Percentiles rank a stretch among this genome's conserved stretches.
These are phyloP conservation scores for Acromyrmex charruanus DNA, from an alignment of 1,140 invertebrate genomes.

Conservation along the genomic window DNA sequence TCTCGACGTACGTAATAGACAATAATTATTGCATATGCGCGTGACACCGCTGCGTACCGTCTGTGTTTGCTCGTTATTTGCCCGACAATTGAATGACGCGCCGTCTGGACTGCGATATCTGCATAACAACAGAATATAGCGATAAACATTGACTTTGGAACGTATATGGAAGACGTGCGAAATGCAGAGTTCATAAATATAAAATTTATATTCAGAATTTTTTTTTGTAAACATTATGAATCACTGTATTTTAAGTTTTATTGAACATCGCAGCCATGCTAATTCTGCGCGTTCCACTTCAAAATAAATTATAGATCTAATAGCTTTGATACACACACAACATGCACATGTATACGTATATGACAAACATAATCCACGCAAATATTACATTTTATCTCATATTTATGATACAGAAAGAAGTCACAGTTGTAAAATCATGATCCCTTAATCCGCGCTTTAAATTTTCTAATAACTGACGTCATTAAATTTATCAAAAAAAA, in stretches of 20 bases:
- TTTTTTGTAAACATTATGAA: not conserved
- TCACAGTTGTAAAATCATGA: not conserved
- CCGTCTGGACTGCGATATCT: constrained; percentile 40
- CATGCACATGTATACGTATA: not conserved
- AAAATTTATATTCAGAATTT: constrained; percentile 20
- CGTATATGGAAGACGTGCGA: not conserved
- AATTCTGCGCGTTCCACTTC: not conserved
- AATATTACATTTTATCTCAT: not conserved
- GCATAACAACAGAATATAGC: constrained; percentile 31
- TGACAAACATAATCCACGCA: not conserved
- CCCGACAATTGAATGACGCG: constrained; percentile 48
- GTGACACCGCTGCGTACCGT: not conserved
- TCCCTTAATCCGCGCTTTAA: not conserved
- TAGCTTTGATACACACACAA: too few species aligned
- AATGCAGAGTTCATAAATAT: constrained; percentile 18
- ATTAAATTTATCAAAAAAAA: not conserved
- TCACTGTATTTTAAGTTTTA: not conserved
- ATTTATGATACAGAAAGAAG: not conserved
- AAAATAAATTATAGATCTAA: not conserved
- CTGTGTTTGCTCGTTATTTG: constrained; percentile 38
- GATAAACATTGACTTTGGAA: constrained; percentile 49
- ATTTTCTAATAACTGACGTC: not conserved
- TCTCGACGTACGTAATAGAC: not conserved
- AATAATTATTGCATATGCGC: constrained; percentile 16
- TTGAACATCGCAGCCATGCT: not conserved